These are phyloP conservation scores for Drosophila sp. DNA, from an alignment of 1,140 invertebrate genomes.

Conservation along the genomic window DNA sequence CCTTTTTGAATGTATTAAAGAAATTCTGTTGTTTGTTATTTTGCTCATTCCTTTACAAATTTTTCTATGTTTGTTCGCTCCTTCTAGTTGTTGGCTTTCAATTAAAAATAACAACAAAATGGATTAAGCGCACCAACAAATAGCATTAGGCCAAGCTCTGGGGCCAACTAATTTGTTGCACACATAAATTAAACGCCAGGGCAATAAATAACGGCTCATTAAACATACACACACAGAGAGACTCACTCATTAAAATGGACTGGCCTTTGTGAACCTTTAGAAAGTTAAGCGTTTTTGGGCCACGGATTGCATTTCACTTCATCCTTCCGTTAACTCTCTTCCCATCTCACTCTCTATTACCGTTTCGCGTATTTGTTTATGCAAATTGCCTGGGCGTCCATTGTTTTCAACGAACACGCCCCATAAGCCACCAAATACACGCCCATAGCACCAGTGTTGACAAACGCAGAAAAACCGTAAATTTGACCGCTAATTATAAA, in stretches of 20 bases:
- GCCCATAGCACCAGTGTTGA: constrained; percentile 45
- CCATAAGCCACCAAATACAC: neutral
- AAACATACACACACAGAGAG: constrained; percentile 40
- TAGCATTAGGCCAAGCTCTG: constrained; percentile 38
- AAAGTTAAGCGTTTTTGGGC: constrained; percentile 12
- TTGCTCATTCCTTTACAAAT: constrained; percentile 15
- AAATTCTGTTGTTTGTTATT: constrained; percentile 13
- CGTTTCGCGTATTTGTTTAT: constrained; percentile 60
- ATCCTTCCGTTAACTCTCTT: neutral
- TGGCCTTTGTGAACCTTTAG: constrained; percentile 44
- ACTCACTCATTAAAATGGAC: constrained; percentile 54
- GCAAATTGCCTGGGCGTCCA: constrained; percentile 43
- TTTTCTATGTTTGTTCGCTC: neutral
- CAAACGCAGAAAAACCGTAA: constrained; percentile 54
- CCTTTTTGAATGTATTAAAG: neutral
- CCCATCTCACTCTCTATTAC: neutral
- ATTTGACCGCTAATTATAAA: constrained; percentile 67
- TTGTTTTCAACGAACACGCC: constrained; percentile 9
- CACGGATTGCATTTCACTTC: constrained; percentile 8
- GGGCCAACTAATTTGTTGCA: constrained; percentile 72
- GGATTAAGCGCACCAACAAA: constrained; percentile 52
- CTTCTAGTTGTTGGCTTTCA: neutral
- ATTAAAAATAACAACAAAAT: constrained; percentile 42
- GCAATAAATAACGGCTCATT: constrained; percentile 79
- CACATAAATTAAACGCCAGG: constrained; percentile 74